A percentile compares a stretch with the other conserved stretches of the same genome.
phyloP scores from a whole-genome alignment of 2,888 invertebrate genomes.

The Pegoplata infirma region DNA sequence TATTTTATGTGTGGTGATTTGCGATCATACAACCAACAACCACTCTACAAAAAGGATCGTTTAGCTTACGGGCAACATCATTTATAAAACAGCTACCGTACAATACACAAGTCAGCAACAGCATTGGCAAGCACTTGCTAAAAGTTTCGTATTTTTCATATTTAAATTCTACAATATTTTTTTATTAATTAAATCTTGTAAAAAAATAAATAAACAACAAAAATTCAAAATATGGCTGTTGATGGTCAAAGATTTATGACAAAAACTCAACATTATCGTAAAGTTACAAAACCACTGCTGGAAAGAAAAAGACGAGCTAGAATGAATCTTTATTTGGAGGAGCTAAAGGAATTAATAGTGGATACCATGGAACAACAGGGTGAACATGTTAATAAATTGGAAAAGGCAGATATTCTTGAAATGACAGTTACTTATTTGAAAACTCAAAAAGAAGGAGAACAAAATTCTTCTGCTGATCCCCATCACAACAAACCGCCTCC shows the following conservation, averaged over 20 bases:
- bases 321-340: constrained; percentile 94
- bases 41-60: constrained; percentile 76
- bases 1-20: constrained; percentile 1
- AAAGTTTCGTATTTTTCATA: background rate
- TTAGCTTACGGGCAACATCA: constrained; percentile 75
- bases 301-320: constrained; percentile 92
- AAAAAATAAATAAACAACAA: too few relatives aligned
- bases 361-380: constrained; percentile 89
- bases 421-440: constrained; percentile 85
- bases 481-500: constrained; percentile 35
- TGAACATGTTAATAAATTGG: constrained; percentile 92
- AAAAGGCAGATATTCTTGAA: constrained; percentile 94
- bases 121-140: constrained; percentile 7
- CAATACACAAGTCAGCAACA: constrained; percentile 65
- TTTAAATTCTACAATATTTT: background rate
- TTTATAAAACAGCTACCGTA: constrained; percentile 76
- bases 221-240: constrained; percentile 74
- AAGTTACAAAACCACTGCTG: constrained; percentile 95
- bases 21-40: constrained; percentile 16
- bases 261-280: constrained; percentile 94
- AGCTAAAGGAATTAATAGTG: constrained; percentile 93
- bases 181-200: constrained; percentile 1
- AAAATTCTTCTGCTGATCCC: background rate
- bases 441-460: constrained; percentile 68
- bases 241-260: constrained; percentile 81